These are phyloP conservation scores for Characodon lateralis DNA, from an alignment of 2,797 vertebrate genomes.

Conservation along the genomic window DNA sequence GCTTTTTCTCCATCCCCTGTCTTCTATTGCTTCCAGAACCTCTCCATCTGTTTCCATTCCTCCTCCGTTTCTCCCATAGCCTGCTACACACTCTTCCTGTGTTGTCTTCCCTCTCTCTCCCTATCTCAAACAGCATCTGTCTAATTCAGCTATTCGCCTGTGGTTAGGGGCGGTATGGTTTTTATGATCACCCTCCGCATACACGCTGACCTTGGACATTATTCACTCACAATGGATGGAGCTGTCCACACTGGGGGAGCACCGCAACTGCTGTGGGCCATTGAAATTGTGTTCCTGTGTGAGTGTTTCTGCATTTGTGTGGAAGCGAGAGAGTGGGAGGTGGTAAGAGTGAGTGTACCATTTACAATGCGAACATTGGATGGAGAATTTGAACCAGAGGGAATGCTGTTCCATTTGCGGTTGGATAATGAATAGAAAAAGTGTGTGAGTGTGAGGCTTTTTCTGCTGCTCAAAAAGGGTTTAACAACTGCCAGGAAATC, in stretches of 20 bases:
- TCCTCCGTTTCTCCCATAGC: neutral
- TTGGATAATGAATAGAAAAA: slow-evolving; percentile 39
- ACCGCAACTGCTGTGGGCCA: slow-evolving; percentile 60
- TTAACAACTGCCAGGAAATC: neutral
- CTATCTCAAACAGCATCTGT: slow-evolving; percentile 63
- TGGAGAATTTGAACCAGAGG: slow-evolving; percentile 43
- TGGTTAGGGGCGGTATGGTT: slow-evolving; percentile 75
- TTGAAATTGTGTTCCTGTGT: slow-evolving; percentile 18
- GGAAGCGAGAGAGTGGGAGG: slow-evolving; percentile 33
- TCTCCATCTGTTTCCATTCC: neutral
- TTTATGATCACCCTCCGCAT: slow-evolving; percentile 81
- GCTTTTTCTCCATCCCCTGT: neutral
- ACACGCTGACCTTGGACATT: slow-evolving; percentile 79
- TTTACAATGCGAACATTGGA: slow-evolving; percentile 63
- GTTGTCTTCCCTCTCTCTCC: slow-evolving; percentile 39
- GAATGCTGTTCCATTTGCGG: slow-evolving; percentile 40
- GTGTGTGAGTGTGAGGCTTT: slow-evolving; percentile 1
- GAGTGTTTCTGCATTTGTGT: slow-evolving; percentile 14
- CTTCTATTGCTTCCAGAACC: neutral
- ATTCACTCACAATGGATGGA: slow-evolving; percentile 79
- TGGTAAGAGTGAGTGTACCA: slow-evolving; percentile 55
- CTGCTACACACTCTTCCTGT: slow-evolving; percentile 23
- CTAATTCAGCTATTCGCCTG: slow-evolving; percentile 68
- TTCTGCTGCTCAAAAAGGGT: slow-evolving; percentile 7
- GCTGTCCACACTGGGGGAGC: slow-evolving; percentile 68